Evolutionary conservation across 1,140 invertebrate genomes (phyloP), one percentile per base, ranked within the genome.

Genomic region (Euschistus heros): DNA sequence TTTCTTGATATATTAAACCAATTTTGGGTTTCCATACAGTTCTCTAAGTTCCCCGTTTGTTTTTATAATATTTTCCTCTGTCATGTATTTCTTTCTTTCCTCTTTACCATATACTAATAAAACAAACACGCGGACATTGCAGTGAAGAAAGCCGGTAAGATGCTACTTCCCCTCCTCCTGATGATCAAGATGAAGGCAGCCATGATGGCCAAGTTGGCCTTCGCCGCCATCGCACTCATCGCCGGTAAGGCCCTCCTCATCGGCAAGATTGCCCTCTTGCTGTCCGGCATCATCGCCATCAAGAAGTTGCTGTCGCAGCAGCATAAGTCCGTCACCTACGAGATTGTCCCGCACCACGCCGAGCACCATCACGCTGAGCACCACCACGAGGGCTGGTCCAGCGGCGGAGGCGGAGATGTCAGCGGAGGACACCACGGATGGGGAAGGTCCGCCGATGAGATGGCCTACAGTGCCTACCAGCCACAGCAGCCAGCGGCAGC

Each of bases 241-340:
- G 89, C 89, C 50, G 89, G 89, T 65, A 91, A 91, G 74, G 89
- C 89, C 60, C 78, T 91, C 70, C 74, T 91, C 63, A 85, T 91
- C 69, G 89, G 88, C 71, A 91, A 91, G 75, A 84, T 91, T 69
- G 89, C 89, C 5, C 78, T 91, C 60, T 85, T 91, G 0, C 80
- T 91, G 20, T 87, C 88, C 0, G 84, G 86, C 59, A 86, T 91
- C 44, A 89, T 91, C 69, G 87, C 87, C 1, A 75, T 91, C 74
- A 90, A 90, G 80, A 91, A 91, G 73, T 76, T 91, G 10, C 74
- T 91, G 52, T 75, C 75, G 10, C 74, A 76, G 77, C 80, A 83
- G 73, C 84, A 86, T 74, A 90, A 90, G 73, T 87, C 88, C 71
- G 88, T 90, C 63, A 91, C 88, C 1, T 91, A 91, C 73, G 88